A percentile compares a stretch with the other conserved stretches of the same genome.
These are phyloP conservation scores for Tychaedon coryphoeus DNA, from an alignment of 2,113 vertebrate genomes.

Conservation along the genomic window DNA sequence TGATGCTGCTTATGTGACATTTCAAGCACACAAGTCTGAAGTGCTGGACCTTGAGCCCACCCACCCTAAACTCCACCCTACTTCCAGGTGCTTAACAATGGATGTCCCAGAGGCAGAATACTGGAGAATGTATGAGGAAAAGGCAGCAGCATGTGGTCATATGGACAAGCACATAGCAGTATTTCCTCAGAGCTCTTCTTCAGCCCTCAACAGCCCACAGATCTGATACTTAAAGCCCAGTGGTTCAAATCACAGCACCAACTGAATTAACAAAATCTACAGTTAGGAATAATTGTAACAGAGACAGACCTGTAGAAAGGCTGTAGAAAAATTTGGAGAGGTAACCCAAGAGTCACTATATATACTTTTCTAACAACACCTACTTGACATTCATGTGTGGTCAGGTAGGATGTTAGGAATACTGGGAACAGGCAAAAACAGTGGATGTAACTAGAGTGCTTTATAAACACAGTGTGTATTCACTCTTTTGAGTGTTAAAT, in stretches of 20 bases:
- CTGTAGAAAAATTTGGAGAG: background rate
- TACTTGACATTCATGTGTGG: background rate
- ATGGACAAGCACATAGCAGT: background rate
- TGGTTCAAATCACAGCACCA: background rate
- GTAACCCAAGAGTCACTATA: background rate
- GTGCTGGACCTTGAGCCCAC: background rate
- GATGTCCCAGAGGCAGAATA: background rate
- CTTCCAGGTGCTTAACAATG: too few species aligned
- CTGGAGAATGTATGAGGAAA: background rate
- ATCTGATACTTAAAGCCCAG: background rate
- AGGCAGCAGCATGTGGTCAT: accelerated
- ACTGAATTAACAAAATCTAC: background rate
- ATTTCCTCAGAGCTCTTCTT: background rate
- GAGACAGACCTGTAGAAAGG: background rate
- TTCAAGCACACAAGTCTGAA: background rate
- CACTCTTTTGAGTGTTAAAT: background rate
- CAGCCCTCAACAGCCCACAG: background rate
- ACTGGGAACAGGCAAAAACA: accelerated
- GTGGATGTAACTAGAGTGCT: background rate
- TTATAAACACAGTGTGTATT: background rate
- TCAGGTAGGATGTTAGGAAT: background rate
- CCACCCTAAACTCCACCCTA: background rate
- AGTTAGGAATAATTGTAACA: background rate
- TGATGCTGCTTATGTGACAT: accelerated
- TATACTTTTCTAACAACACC: background rate